These are phyloP conservation scores for Phataginus tetradactyla DNA, from an alignment of 2,797 vertebrate genomes.

Conservation along the genomic window DNA sequence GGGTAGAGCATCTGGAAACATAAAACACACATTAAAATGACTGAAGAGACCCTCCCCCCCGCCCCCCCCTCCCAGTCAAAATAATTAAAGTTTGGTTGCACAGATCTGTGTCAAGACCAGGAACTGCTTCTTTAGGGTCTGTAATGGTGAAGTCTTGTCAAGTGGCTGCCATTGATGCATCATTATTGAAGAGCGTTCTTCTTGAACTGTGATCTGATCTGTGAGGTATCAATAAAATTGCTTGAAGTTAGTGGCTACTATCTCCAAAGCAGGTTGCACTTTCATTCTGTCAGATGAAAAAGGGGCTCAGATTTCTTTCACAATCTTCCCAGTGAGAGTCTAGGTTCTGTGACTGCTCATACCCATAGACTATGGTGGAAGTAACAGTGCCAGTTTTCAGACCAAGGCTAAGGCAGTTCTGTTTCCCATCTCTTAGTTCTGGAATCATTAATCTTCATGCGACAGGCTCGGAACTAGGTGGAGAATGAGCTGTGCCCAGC, in stretches of 20 bases:
- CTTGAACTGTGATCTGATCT: neutral
- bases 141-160: neutral
- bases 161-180: neutral
- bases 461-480: neutral
- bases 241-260: neutral
- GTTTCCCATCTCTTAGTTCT: neutral
- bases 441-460: neutral
- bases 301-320: neutral
- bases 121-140: conserved; percentile 43
- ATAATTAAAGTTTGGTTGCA: conserved; percentile 60
- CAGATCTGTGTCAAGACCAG: conserved; percentile 53
- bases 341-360: neutral
- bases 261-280: neutral
- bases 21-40: conserved; percentile 68
- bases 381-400: neutral
- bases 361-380: neutral
- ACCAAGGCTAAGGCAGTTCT: neutral
- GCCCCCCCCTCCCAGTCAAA: neutral
- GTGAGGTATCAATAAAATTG: neutral
- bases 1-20: conserved; percentile 68
- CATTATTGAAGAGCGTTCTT: neutral
- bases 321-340: neutral
- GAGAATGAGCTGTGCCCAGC: neutral
- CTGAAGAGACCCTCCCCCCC: neutral
- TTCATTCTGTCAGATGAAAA: neutral